Percentiles rank a stretch among this genome's conserved stretches.
phyloP scores from a whole-genome alignment of 2,888 invertebrate genomes.

The Netelia melanura region DNA sequence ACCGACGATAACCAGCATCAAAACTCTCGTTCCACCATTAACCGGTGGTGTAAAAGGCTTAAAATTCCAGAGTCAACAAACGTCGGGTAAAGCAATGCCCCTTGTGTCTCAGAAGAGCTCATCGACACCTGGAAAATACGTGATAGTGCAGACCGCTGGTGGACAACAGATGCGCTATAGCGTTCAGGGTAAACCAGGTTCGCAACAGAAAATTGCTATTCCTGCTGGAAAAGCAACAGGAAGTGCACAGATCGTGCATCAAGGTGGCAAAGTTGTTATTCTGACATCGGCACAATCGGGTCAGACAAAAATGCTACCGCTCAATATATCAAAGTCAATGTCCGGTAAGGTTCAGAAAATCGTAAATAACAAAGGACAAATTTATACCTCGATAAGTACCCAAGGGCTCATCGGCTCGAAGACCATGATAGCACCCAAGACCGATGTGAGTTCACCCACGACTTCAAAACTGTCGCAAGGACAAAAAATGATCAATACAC shows the following conservation, averaged over 20 bases:
- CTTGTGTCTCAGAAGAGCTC: conserved; percentile 75
- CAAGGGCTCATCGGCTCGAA: conserved; percentile 75
- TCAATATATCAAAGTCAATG: conserved; percentile 82
- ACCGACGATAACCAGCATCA: conserved; percentile 82
- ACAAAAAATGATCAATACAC: conserved; percentile 82
- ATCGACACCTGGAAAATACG: conserved; percentile 79
- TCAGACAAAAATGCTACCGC: conserved; percentile 79
- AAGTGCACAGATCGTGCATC: conserved; percentile 82
- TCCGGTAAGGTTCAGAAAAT: conserved; percentile 86
- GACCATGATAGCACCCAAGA: conserved; percentile 78
- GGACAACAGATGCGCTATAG: conserved; percentile 80
- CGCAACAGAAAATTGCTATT: conserved; percentile 78
- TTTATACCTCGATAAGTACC: conserved; percentile 82
- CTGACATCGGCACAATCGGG: conserved; percentile 80
- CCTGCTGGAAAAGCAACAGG: conserved; percentile 75
- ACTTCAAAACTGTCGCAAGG: conserved; percentile 84
- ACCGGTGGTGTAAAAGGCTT: conserved; percentile 79
- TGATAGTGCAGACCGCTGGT: conserved; percentile 81
- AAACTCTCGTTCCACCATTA: conserved; percentile 80
- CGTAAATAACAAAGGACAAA: conserved; percentile 87
- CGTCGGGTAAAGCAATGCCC: conserved; percentile 73
- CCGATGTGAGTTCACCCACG: conserved; percentile 80
- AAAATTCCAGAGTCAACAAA: conserved; percentile 77
- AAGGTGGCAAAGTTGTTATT: conserved; percentile 83
- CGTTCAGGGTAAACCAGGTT: conserved; percentile 77